Percentiles rank a stretch among this genome's conserved stretches.
Evolutionary conservation across 2,113 vertebrate genomes (phyloP).

Genomic region (Apeltes quadracus): DNA sequence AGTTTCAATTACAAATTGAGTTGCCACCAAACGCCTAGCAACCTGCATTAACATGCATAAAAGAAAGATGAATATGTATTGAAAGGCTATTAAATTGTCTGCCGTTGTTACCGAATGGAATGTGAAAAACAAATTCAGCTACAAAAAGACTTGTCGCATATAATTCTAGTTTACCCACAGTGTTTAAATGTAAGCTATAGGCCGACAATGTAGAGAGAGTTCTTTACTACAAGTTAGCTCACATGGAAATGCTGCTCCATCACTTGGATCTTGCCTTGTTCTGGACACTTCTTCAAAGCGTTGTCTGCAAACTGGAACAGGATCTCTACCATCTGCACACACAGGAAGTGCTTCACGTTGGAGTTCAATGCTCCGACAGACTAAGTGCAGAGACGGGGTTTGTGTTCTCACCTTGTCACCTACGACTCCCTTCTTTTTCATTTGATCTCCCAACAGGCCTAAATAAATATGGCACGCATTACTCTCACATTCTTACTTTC

Average conservation of each 20-base stretch:
- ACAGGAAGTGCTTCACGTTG: not conserved
- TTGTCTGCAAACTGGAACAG: slow-evolving; percentile 90
- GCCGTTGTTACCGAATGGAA: not conserved
- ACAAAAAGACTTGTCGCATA: not conserved
- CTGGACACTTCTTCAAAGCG: slow-evolving; percentile 92
- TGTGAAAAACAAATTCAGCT: not conserved
- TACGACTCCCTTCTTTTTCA: slow-evolving; percentile 88
- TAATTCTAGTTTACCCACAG: not conserved
- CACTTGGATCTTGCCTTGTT: slow-evolving; percentile 94
- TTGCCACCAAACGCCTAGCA: not conserved
- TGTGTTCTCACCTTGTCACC: slow-evolving; percentile 87
- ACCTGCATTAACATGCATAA: not conserved
- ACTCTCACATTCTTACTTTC: not conserved
- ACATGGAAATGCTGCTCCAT: slow-evolving; percentile 98
- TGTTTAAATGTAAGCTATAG: not conserved
- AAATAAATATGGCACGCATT: not conserved
- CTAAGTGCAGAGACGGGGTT: not conserved
- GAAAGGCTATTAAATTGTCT: not conserved
- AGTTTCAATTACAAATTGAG: not conserved
- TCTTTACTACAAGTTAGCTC: not conserved
- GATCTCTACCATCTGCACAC: slow-evolving; percentile 91
- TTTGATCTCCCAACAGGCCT: slow-evolving; percentile 89
- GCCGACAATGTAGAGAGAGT: not conserved
- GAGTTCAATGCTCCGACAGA: not conserved
- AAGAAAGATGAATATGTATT: not conserved